Base-by-base conservation (phyloP, 2,113 vertebrate genomes). In the Grammomys dolichurus region DNA sequence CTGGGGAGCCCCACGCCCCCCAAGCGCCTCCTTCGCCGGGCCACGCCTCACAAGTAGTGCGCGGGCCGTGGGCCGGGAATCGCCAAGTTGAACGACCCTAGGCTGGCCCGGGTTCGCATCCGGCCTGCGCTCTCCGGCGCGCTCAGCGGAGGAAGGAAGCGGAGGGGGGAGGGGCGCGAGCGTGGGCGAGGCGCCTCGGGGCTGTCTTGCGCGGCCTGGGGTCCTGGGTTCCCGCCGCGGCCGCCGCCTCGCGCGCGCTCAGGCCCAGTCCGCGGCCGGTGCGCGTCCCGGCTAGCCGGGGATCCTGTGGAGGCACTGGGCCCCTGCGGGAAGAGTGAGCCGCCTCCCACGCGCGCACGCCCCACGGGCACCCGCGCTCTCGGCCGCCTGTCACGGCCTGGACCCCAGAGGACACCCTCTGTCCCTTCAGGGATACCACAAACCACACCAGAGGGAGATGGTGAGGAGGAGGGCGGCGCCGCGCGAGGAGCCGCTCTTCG, bases 1-100 rank as follows among this genome's bases (percentile, higher is more conserved):
- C 84, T 19, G 10, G 46, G 92, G 89, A 81, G 94, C n/a, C 96
- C 93, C 94, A 90, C 96, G 95, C 91, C 93, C 89, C 96, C 89
- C 46, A 26, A 86, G 84, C 81, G 87, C 96, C 96, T 88, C 90
- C 91, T 85, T 81, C 19, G 9, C 60, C 91, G 58, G 70, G 96
- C 91, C 84, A 63, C 78, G 87, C 97, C 95, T 88, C 96, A 9
- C 95, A 40, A 1, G 86, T 19, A 63, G 56, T 36, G 80, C 56
- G 80, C 36, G 36, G 36, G 54, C 78, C 56, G 3, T 70, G 67
- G 95, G 65, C 60, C 65, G 1, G 75, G 76, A 10, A 43, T 58
- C 4, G 24, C 94, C 1, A 33, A 91, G 88, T n/a, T 20, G 90
- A 69, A 81, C 48, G 31, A 16, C 90, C 63, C 13, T 1, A 56